Evolutionary conservation across 2,888 invertebrate species (phyloP).

Genomic region (Nymphalis urticae): DNA sequence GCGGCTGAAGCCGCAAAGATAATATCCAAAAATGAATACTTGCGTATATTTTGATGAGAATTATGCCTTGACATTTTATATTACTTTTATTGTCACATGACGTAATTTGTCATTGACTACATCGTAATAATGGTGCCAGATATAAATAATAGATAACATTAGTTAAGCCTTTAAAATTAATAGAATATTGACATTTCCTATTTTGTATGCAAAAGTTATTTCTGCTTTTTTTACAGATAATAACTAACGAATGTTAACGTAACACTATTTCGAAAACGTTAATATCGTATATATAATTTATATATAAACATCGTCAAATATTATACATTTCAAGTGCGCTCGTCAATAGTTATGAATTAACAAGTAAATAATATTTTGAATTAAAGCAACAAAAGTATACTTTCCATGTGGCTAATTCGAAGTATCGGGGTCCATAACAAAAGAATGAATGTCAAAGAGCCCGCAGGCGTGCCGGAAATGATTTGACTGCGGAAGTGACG

Average conservation of each 20-base stretch:
- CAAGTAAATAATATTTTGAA: neutral
- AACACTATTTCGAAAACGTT: too few relatives aligned
- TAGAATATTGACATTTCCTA: too few relatives aligned
- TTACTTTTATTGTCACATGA: constrained; percentile 3
- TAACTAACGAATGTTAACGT: too few relatives aligned
- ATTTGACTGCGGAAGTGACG: constrained; percentile 75
- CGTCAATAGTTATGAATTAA: too few relatives aligned
- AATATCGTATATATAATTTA: too few relatives aligned
- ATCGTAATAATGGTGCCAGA: neutral
- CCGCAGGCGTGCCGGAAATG: constrained; percentile 73
- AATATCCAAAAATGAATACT: neutral
- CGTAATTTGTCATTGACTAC: neutral
- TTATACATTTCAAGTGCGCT: too few relatives aligned
- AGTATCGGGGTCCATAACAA: constrained; percentile 61
- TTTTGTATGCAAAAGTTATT: too few relatives aligned
- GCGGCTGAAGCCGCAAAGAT: neutral
- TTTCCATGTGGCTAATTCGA: constrained; percentile 65
- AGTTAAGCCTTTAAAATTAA: too few relatives aligned
- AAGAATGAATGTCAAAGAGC: constrained; percentile 68
- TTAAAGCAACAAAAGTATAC: neutral
- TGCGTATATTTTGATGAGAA: neutral
- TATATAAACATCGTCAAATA: too few relatives aligned
- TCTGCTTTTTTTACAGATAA: too few relatives aligned
- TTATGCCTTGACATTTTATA: constrained; percentile 5
- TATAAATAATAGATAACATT: too few relatives aligned